A percentile compares a stretch with the other conserved stretches of the same genome.
phyloP scores from a whole-genome alignment of 2,113 vertebrate species.

The Tenrec ecaudatus region DNA sequence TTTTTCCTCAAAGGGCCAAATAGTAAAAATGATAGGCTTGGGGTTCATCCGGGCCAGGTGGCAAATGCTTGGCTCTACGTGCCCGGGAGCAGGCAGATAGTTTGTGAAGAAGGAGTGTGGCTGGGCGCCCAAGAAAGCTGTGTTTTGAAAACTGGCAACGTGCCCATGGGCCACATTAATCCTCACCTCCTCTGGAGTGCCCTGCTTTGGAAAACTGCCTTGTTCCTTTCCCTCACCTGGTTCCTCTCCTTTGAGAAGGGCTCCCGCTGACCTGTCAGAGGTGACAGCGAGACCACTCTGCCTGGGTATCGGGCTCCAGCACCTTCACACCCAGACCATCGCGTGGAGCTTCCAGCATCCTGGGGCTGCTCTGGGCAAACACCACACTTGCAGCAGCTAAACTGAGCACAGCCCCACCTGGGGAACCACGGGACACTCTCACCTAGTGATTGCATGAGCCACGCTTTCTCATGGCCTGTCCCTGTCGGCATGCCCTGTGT shows the following conservation, averaged over 20 bases:
- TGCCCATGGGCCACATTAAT: neutral
- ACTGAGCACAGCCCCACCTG: slow-evolving; percentile 28
- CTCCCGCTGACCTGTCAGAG: neutral
- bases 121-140: neutral
- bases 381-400: slow-evolving; percentile 43
- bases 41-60: accelerated
- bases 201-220: neutral
- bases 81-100: neutral
- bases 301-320: neutral
- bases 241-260: neutral
- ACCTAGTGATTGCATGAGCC: slow-evolving; percentile 1
- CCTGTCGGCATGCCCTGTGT: neutral
- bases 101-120: accelerated
- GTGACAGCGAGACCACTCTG: neutral
- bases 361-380: neutral
- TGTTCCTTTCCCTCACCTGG: neutral
- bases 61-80: neutral
- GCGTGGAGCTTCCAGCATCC: neutral
- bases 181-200: neutral
- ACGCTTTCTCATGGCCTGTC: neutral
- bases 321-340: neutral
- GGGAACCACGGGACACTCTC: neutral
- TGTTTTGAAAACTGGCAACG: neutral
- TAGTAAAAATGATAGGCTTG: too few species aligned
- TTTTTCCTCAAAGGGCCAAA: too few species aligned